Percentiles rank a stretch among this genome's conserved stretches.
These are phyloP conservation scores for Vulpes lagopus DNA, from an alignment of 2,113 vertebrate genomes.

Conservation along the genomic window DNA sequence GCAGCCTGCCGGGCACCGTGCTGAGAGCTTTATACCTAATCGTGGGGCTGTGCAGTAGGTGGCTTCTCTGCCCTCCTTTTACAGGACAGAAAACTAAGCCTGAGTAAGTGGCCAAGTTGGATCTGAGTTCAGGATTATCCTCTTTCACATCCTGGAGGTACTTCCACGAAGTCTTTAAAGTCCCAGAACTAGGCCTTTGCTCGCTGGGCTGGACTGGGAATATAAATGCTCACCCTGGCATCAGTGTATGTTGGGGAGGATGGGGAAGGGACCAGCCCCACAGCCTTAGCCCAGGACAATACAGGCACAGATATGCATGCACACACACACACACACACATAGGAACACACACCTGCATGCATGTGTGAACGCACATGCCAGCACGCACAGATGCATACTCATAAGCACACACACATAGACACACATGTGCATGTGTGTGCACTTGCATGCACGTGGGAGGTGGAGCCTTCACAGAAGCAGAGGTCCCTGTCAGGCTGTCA, in stretches of 20 bases:
- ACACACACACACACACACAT: no score
- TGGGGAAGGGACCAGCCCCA: rapidly evolving
- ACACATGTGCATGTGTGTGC: rapidly evolving
- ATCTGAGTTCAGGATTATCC: no score
- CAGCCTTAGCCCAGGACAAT: background rate
- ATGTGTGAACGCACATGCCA: rapidly evolving
- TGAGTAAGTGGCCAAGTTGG: background rate
- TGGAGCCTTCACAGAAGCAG: background rate
- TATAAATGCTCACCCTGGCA: rapidly evolving
- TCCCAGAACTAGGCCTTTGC: background rate
- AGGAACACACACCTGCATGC: no score
- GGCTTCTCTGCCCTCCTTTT: background rate
- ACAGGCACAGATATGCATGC: background rate
- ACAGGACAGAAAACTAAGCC: background rate
- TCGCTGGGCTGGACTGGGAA: background rate
- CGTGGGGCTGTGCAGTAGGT: rapidly evolving
- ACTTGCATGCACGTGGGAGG: rapidly evolving
- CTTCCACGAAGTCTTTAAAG: no score
- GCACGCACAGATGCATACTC: rapidly evolving
- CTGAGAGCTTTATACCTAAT: rapidly evolving
- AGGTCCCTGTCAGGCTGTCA: no score
- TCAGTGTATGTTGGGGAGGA: rapidly evolving
- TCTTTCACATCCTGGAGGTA: background rate
- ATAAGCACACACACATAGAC: background rate
- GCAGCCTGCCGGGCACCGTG: rapidly evolving